Evolutionary conservation across 1,140 invertebrate genomes (phyloP).

Genomic region (Brachionus sp.): DNA sequence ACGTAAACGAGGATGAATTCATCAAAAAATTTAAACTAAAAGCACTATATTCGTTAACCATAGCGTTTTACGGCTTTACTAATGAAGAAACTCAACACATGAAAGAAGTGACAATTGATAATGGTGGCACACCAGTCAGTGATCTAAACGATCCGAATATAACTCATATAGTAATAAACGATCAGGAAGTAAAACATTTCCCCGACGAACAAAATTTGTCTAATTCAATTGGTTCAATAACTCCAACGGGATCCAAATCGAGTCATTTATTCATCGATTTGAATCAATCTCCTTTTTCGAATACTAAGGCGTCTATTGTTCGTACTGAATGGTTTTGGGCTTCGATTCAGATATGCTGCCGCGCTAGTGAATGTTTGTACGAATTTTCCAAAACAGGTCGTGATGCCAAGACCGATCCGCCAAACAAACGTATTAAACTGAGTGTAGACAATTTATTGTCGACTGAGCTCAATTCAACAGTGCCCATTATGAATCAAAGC

Average conservation of each 20-base stretch:
- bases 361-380: slow-evolving; percentile 44
- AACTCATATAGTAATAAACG: slow-evolving; percentile 77
- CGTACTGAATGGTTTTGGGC: slow-evolving; percentile 45
- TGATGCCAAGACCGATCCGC: slow-evolving; percentile 35
- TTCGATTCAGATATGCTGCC: slow-evolving; percentile 45
- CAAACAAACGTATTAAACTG: slow-evolving; percentile 45
- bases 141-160: slow-evolving; percentile 73
- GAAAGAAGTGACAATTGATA: slow-evolving; percentile 77
- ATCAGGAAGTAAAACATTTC: slow-evolving; percentile 52
- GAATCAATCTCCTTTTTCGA: slow-evolving; percentile 50
- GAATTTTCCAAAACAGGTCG: slow-evolving; percentile 27
- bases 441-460: slow-evolving; percentile 45
- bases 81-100: slow-evolving; percentile 83
- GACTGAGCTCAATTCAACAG: slow-evolving; percentile 31
- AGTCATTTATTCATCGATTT: slow-evolving; percentile 52
- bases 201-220: slow-evolving; percentile 24
- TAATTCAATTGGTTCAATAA: slow-evolving; percentile 38
- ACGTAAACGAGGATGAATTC: slow-evolving; percentile 66
- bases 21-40: slow-evolving; percentile 69
- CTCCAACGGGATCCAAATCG: slow-evolving; percentile 50
- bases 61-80: slow-evolving; percentile 83
- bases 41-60: slow-evolving; percentile 77
- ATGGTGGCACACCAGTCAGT: slow-evolving; percentile 72
- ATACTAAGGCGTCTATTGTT: slow-evolving; percentile 26
- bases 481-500: background rate